phyloP scores from a whole-genome alignment of 2,113 vertebrate genomes.

The Microcebus tavaratra region DNA sequence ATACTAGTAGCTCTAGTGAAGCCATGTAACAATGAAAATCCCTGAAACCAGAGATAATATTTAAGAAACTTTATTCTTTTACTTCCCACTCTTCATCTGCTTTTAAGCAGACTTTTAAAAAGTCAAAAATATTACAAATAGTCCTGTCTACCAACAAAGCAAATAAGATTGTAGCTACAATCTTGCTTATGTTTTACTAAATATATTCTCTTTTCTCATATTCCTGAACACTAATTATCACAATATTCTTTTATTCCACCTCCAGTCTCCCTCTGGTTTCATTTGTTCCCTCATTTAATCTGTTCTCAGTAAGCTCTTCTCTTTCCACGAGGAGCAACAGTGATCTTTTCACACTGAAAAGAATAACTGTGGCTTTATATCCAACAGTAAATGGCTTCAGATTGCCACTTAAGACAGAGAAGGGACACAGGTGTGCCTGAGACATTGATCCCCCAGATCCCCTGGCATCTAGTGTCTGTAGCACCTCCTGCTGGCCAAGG shows the following conservation, averaged over 20 bases:
- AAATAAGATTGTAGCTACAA: conserved; percentile 2
- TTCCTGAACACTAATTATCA: background rate
- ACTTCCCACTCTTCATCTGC: background rate
- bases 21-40: background rate
- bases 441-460: background rate
- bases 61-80: background rate
- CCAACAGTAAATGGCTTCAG: conserved; percentile 6
- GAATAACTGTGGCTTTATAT: background rate
- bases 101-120: conserved; percentile 41
- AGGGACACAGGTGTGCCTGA: background rate
- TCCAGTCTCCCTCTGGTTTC: background rate
- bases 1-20: background rate
- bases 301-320: background rate
- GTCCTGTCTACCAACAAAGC: background rate
- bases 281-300: background rate
- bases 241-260: background rate
- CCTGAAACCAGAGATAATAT: background rate
- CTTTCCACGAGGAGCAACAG: background rate
- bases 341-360: background rate
- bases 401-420: background rate
- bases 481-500: background rate
- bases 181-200: background rate
- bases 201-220: background rate
- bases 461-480: background rate
- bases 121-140: conserved; percentile 19